A percentile compares a stretch with the other conserved stretches of the same genome.
phyloP scores from a whole-genome alignment of 2,888 invertebrate genomes.

The Micoletzkya japonica region DNA sequence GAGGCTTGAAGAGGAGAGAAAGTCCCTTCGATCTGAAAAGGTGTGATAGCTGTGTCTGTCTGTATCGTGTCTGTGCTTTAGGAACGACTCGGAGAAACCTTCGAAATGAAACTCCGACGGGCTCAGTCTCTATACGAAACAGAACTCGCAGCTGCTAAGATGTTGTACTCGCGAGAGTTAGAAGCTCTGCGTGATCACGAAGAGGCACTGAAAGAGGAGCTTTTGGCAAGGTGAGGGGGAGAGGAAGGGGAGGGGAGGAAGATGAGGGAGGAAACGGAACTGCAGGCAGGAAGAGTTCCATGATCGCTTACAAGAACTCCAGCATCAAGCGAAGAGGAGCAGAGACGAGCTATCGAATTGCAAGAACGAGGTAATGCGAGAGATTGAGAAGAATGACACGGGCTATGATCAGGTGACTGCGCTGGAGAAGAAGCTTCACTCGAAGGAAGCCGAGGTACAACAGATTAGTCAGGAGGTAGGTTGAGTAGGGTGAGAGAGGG shows the following conservation, averaged over 20 bases:
- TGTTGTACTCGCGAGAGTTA: constrained; percentile 60
- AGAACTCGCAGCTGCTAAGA: constrained; percentile 62
- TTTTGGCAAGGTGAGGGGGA: constrained; percentile 42
- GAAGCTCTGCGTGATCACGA: constrained; percentile 63
- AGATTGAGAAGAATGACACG: not conserved
- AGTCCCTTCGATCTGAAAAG: constrained; percentile 59
- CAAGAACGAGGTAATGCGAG: constrained; percentile 45
- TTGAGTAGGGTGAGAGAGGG: not conserved
- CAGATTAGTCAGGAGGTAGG: constrained; percentile 57
- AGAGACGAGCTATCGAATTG: constrained; percentile 59
- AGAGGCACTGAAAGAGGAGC: constrained; percentile 60
- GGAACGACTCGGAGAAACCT: constrained; percentile 63
- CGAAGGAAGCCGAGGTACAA: constrained; percentile 59
- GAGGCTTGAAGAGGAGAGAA: constrained; percentile 63
- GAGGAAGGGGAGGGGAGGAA: not conserved
- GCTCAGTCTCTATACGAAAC: constrained; percentile 63
- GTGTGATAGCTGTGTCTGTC: not conserved
- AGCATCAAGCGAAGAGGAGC: constrained; percentile 56
- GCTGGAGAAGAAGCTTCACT: constrained; percentile 56
- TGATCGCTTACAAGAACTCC: constrained; percentile 62
- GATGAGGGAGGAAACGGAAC: not conserved
- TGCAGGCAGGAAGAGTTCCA: constrained; percentile 64
- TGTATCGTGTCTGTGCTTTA: not conserved
- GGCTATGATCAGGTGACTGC: constrained; percentile 39
- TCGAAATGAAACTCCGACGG: constrained; percentile 62